phyloP scores from a whole-genome alignment of 1,140 invertebrate genomes.

The Pseudomyrmex concolor region DNA sequence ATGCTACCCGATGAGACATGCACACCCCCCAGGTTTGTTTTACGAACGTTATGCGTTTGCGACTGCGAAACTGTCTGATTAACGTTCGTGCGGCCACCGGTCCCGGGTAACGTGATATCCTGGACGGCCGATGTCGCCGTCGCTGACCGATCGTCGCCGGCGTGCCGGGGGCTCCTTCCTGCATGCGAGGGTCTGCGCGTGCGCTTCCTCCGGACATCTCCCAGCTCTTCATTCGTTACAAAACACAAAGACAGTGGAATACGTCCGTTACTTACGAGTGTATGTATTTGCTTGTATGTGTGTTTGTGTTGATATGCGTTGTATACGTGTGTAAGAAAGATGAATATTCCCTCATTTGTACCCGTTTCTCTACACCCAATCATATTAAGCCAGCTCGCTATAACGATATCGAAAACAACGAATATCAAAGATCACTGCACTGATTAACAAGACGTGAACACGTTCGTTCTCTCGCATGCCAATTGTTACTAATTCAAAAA shows the following conservation, averaged over 20 bases:
- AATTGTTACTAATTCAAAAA: background rate
- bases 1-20: slow-evolving; percentile 63
- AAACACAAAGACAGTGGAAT: slow-evolving; percentile 76
- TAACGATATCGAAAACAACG: background rate
- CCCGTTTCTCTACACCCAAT: slow-evolving; percentile 14
- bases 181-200: slow-evolving; percentile 82
- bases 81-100: slow-evolving; percentile 42
- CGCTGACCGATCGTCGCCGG: slow-evolving; percentile 74
- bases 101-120: slow-evolving; percentile 46
- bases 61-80: slow-evolving; percentile 21
- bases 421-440: slow-evolving; percentile 33
- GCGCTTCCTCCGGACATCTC: slow-evolving; percentile 83
- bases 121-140: slow-evolving; percentile 56
- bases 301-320: background rate
- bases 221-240: slow-evolving; percentile 80
- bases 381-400: slow-evolving; percentile 16
- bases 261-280: slow-evolving; percentile 72
- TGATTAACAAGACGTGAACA: background rate
- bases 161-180: slow-evolving; percentile 80
- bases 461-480: background rate
- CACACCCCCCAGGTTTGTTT: slow-evolving; percentile 26
- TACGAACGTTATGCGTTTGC: slow-evolving; percentile 41
- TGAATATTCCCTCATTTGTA: background rate
- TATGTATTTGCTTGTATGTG: slow-evolving; percentile 1
- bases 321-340: slow-evolving; percentile 3